Conservation (phyloP, 1,140 invertebrate genomes). For the Anthonomus grandis region DNA sequence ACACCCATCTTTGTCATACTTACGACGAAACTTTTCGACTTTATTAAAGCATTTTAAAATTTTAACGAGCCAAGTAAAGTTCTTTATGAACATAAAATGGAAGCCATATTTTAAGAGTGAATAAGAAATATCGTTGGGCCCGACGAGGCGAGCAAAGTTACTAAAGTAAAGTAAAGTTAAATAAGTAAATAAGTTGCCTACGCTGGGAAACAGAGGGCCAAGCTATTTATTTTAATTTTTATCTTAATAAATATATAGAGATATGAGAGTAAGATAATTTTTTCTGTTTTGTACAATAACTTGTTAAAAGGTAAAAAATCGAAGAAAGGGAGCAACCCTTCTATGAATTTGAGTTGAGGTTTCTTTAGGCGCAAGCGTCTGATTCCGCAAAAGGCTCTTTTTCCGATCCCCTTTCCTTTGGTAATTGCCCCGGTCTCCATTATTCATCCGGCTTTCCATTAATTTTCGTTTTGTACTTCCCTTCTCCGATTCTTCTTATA, state of each 20-base stretch:
- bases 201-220: too few species aligned
- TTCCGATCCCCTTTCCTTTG: slow-evolving; percentile 15
- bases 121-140: slow-evolving; percentile 36
- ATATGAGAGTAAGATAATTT: too few species aligned
- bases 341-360: too few species aligned
- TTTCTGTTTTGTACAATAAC: too few species aligned
- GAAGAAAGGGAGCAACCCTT: too few species aligned
- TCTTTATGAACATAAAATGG: slow-evolving; percentile 23
- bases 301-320: too few species aligned
- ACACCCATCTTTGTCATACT: too few species aligned
- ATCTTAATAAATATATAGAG: too few species aligned
- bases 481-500: slow-evolving; percentile 13
- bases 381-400: slow-evolving; percentile 2
- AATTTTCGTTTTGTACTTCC: slow-evolving; percentile 25
- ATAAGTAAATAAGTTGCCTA: too few species aligned
- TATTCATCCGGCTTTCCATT: slow-evolving; percentile 24
- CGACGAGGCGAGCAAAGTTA: too few species aligned
- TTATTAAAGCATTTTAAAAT: slow-evolving; percentile 26
- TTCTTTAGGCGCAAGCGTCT: background rate
- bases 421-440: slow-evolving; percentile 21
- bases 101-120: slow-evolving; percentile 29
- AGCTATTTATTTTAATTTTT: too few species aligned
- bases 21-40: slow-evolving; percentile 15
- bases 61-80: slow-evolving; percentile 14
- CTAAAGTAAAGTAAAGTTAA: too few species aligned